Percentiles rank a stretch among this genome's conserved stretches.
These are phyloP conservation scores for Odontesthes bonariensis DNA, from an alignment of 2,113 vertebrate species.

Conservation along the genomic window DNA sequence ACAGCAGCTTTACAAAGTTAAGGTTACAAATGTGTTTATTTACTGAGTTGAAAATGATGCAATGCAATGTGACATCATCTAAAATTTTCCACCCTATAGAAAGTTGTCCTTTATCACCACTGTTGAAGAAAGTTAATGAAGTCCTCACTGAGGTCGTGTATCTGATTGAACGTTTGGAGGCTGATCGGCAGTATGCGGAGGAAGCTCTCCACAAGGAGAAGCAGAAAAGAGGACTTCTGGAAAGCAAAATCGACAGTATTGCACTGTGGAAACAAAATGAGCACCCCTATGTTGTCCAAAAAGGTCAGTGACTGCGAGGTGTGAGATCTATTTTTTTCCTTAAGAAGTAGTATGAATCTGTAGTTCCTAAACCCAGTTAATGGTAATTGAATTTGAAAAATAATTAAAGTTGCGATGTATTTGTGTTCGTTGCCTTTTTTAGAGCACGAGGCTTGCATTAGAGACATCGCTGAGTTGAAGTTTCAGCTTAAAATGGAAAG, in stretches of 20 bases:
- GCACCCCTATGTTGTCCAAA: conserved; percentile 81
- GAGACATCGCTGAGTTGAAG: conserved; percentile 81
- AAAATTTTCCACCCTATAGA: conserved; percentile 55
- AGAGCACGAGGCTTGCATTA: conserved; percentile 81
- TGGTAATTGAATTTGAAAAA: neutral
- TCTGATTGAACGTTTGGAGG: conserved; percentile 87
- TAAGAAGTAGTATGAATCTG: neutral
- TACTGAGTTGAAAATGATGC: neutral
- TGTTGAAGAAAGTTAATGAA: conserved; percentile 82
- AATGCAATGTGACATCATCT: neutral
- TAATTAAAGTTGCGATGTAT: neutral
- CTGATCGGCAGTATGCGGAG: conserved; percentile 84
- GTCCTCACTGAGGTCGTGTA: conserved; percentile 84
- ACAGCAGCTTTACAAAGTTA: no score
- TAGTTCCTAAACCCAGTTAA: neutral
- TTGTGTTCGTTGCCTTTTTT: conserved; percentile 12
- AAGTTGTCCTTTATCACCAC: conserved; percentile 59
- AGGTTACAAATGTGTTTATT: no score
- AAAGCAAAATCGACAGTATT: conserved; percentile 78
- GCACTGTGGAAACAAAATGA: conserved; percentile 85
- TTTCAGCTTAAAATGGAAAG: conserved; percentile 78
- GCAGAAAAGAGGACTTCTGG: conserved; percentile 73
- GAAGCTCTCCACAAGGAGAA: conserved; percentile 83
- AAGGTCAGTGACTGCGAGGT: conserved; percentile 72
- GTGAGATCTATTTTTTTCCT: neutral